phyloP scores from a whole-genome alignment of 1,140 invertebrate genomes.

The Ceratina japonica region DNA sequence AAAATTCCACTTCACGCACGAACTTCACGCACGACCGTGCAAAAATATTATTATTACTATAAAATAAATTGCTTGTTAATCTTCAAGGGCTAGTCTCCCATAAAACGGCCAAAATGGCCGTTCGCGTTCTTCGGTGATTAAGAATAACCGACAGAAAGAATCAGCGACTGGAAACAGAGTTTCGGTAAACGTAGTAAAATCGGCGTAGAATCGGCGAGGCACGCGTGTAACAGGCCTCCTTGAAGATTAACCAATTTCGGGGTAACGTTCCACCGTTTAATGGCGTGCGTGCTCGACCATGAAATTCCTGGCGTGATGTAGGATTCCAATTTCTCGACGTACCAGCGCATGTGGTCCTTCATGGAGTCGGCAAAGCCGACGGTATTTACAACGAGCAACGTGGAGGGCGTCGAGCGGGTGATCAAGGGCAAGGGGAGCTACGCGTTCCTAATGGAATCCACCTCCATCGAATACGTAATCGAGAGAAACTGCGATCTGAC shows the following conservation, averaged over 20 bases:
- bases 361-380: conserved; percentile 93
- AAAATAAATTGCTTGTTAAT: no score
- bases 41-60: no score
- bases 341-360: conserved; percentile 95
- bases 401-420: conserved; percentile 92
- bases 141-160: no score
- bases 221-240: conserved; percentile 44
- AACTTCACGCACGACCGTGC: no score
- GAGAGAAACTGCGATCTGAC: conserved; percentile 94
- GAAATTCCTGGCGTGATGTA: conserved; percentile 74
- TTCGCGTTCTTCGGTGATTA: not conserved
- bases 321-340: conserved; percentile 95
- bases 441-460: conserved; percentile 96
- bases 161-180: not conserved
- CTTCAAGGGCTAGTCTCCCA: not conserved
- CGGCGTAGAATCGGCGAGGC: not conserved
- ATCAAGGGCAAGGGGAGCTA: conserved; percentile 91
- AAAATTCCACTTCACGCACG: no score
- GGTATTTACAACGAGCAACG: conserved; percentile 91
- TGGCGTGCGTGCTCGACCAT: conserved; percentile 53
- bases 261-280: conserved; percentile 58
- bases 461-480: conserved; percentile 94
- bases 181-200: not conserved
- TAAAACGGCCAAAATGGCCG: no score
- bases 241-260: conserved; percentile 59